A percentile compares a stretch with the other conserved stretches of the same genome.
Evolutionary conservation across 1,140 invertebrate genomes (phyloP).

Genomic region (Plectrocnemia conspersa): DNA sequence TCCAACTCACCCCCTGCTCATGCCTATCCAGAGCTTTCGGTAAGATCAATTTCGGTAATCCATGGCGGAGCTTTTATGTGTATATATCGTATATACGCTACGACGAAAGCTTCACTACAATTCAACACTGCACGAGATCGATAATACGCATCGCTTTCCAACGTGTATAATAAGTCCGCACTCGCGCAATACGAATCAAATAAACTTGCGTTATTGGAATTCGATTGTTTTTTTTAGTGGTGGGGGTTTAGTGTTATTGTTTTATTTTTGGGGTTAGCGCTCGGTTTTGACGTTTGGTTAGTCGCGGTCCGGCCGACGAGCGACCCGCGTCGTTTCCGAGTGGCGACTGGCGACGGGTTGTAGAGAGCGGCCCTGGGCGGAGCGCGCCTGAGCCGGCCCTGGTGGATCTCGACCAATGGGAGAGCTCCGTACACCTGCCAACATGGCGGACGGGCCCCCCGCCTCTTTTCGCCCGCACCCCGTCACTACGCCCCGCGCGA

Average conservation of each 20-base stretch:
- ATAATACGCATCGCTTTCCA: background rate
- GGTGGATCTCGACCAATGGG: slow-evolving; percentile 15
- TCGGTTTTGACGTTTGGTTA: no score
- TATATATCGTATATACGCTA: no score
- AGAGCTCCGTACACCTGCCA: slow-evolving; percentile 5
- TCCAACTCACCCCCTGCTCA: slow-evolving; percentile 6
- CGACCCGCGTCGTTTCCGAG: background rate
- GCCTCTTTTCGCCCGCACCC: no score
- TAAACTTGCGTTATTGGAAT: background rate
- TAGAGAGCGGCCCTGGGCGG: background rate
- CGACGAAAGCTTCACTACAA: slow-evolving; percentile 10
- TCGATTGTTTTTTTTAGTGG: background rate
- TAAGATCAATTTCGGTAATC: no score
- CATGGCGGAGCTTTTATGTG: slow-evolving; percentile 8
- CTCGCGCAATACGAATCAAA: background rate
- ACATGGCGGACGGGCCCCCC: slow-evolving; percentile 29
- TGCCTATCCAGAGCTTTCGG: no score
- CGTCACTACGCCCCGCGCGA: slow-evolving; percentile 8
- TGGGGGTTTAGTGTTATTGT: background rate
- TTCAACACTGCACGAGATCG: background rate
- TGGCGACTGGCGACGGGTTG: slow-evolving; percentile 3
- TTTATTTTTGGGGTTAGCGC: background rate
- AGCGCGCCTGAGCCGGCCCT: background rate
- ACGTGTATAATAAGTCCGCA: background rate
- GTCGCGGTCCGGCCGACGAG: background rate